Conservation (phyloP, 2,888 invertebrate genomes). For the Andrena trimmerana region DNA sequence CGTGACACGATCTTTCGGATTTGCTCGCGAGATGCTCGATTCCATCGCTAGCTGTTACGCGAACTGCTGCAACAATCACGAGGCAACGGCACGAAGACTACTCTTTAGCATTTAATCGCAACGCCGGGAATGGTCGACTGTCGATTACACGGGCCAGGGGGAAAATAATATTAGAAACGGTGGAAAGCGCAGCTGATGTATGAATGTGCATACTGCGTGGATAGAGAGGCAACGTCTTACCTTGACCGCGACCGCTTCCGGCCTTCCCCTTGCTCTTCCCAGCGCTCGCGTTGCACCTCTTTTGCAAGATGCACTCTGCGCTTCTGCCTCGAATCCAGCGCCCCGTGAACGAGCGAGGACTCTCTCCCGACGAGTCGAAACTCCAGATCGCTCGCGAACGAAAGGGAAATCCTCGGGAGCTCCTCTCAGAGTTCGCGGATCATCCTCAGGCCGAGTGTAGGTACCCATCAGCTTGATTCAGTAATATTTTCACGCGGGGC, state of each 20-base stretch:
- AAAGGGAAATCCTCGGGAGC: neutral
- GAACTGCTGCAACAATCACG: too few species aligned
- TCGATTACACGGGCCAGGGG: slow-evolving; percentile 9
- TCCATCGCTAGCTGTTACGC: too few species aligned
- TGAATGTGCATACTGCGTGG: slow-evolving; percentile 46
- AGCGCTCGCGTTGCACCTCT: slow-evolving; percentile 44
- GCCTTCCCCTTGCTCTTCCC: slow-evolving; percentile 57
- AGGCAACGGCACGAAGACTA: too few species aligned
- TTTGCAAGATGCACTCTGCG: slow-evolving; percentile 20
- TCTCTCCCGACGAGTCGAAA: neutral
- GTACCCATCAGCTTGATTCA: neutral
- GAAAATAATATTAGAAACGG: slow-evolving; percentile 6
- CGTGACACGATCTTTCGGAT: too few species aligned
- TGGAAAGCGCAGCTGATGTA: slow-evolving; percentile 36
- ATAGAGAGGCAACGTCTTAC: slow-evolving; percentile 72
- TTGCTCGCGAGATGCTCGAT: too few species aligned
- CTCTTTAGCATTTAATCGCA: too few species aligned
- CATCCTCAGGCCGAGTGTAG: too few species aligned
- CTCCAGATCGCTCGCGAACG: neutral
- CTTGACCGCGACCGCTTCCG: slow-evolving; percentile 73
- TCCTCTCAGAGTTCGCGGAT: too few species aligned
- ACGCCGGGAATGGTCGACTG: too few species aligned
- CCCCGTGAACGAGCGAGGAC: neutral
- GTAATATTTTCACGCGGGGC: neutral
- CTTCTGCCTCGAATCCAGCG: slow-evolving; percentile 11